Evolutionary conservation across 2,888 invertebrate species (phyloP).

Genomic region (Leucoptera coffeella): DNA sequence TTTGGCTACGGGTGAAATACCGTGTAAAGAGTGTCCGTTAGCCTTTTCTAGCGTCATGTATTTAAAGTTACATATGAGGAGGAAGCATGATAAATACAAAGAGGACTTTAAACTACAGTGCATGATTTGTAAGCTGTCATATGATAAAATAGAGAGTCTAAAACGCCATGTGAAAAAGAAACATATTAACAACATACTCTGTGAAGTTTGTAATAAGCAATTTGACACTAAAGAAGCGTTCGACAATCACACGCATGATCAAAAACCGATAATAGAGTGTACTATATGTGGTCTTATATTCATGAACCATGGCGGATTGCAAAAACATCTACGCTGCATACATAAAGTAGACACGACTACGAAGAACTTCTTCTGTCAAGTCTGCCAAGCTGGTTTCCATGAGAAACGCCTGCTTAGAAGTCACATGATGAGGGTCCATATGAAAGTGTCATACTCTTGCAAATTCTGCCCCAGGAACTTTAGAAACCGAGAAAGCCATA

Average conservation of each 20-base stretch:
- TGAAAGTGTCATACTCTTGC: slow-evolving; percentile 33
- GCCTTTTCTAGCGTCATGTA: slow-evolving; percentile 31
- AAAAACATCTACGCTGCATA: slow-evolving; percentile 28
- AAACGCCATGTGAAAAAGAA: slow-evolving; percentile 34
- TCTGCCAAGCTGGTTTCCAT: slow-evolving; percentile 33
- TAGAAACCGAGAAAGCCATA: slow-evolving; percentile 33
- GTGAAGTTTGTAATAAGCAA: slow-evolving; percentile 30
- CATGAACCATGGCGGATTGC: slow-evolving; percentile 26
- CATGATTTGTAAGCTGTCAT: slow-evolving; percentile 34
- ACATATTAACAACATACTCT: slow-evolving; percentile 26
- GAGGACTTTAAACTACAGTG: slow-evolving; percentile 35
- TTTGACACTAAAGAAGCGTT: slow-evolving; percentile 26
- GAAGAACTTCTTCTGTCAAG: slow-evolving; percentile 25
- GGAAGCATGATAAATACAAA: slow-evolving; percentile 31
- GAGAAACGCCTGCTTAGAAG: slow-evolving; percentile 29
- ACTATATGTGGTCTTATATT: slow-evolving; percentile 32
- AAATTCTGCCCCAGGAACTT: slow-evolving; percentile 26
- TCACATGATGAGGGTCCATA: slow-evolving; percentile 31
- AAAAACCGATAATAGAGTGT: slow-evolving; percentile 24
- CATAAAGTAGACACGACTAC: slow-evolving; percentile 25
- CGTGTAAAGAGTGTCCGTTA: slow-evolving; percentile 29
- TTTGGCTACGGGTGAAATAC: slow-evolving; percentile 22
- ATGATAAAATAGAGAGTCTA: slow-evolving; percentile 37
- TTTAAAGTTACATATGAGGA: slow-evolving; percentile 34
- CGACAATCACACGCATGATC: slow-evolving; percentile 25